A percentile compares a stretch with the other conserved stretches of the same genome.
Evolutionary conservation across 2,113 vertebrate genomes (phyloP).

Genomic region (Eptesicus fuscus): DNA sequence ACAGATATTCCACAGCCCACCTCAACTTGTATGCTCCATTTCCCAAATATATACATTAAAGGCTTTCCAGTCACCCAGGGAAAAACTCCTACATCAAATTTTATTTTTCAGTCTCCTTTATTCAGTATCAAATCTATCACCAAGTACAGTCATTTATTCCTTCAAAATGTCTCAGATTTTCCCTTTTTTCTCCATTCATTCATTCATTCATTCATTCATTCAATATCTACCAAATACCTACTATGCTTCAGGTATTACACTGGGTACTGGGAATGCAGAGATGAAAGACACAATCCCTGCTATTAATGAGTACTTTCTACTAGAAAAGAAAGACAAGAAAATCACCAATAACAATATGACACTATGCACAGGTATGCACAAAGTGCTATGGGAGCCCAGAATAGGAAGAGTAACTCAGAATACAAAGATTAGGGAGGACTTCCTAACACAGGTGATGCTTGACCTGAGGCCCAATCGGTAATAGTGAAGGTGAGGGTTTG

Average conservation of each 20-base stretch:
- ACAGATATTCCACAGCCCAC: neutral
- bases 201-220: neutral
- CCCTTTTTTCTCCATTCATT: constrained; percentile 3
- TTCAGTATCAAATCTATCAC: neutral
- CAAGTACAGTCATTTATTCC: neutral
- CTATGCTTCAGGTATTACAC: neutral
- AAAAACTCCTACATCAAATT: neutral
- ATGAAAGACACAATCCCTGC: neutral
- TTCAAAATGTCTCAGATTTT: neutral
- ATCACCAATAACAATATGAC: neutral
- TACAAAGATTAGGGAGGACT: neutral
- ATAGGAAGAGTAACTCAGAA: neutral
- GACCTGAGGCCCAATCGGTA: neutral
- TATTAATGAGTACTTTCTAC: neutral
- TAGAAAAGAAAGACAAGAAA: neutral
- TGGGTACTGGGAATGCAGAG: neutral
- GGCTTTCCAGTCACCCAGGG: neutral
- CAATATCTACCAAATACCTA: neutral
- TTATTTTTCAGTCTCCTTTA: constrained; percentile 16
- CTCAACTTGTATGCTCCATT: neutral
- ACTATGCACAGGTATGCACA: neutral
- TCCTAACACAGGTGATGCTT: neutral
- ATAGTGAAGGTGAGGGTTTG: neutral
- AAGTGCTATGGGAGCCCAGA: neutral
- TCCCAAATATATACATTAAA: neutral